Evolutionary conservation across 2,113 vertebrate species (phyloP), one percentile per base, ranked within the genome.

Genomic region (Globicephala melas): DNA sequence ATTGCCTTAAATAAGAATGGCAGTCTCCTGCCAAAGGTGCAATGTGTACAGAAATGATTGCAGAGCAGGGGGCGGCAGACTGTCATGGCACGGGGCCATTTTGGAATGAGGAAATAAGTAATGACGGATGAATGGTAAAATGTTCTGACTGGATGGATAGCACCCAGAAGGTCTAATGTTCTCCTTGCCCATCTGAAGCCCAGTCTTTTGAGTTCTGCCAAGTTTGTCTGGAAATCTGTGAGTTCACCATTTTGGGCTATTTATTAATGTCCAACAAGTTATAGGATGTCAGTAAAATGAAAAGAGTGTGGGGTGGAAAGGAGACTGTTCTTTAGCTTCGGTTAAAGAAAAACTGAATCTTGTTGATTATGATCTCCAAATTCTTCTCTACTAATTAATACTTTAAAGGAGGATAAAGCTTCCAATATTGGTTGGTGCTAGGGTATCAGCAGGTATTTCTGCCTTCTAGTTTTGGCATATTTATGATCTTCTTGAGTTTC

Each of bases 21-120:
- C 77, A 55, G 55, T 60, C 50, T 84, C 55, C 76, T 98, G 97
- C 95, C 97, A 98, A 94, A 94, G 95, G 74, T 60, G 85, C 96
- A 97, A 96, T 97, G 97, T 97, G 97, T 81, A 79, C 15, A 71
- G 95, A 91, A 86, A 93, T 0, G 95, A 98, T 96, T 98, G 94
- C 36, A 8, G 55, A 90, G 70, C 62, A 47, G 91, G 38, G 70
- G 47, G 81, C 70, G 84, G 94, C 62, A 47, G 68, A 28, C 65
- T 97, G 87, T 92, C 74, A 67, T 92, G 96, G 92, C 97, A 94
- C 26, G 31, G 8, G 55, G 94, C 94, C 97, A 93, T 83, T 73
- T 96, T 96, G 96, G 96, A 97, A 96, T 38, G 84, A 95, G 95
- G 80, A 93, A 96, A 81, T 95, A 94, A 94, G 93, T 91, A 94